Base-by-base conservation (phyloP, 2,113 vertebrate species). In the Amblyornis subalaris region DNA sequence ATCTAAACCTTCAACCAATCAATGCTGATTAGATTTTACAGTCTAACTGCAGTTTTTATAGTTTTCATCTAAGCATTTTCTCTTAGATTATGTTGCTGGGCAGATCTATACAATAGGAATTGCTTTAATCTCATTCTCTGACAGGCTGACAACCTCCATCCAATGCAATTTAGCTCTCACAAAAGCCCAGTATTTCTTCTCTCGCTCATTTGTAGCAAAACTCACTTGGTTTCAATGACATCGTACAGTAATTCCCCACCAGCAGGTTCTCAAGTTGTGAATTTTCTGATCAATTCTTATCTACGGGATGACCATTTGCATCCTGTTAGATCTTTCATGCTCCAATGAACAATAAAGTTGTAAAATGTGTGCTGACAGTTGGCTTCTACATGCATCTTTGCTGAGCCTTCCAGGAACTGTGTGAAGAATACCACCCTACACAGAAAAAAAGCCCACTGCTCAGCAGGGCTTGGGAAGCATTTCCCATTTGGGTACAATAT, bases 71-170 rank as follows among this genome's bases (percentile, higher is more conserved):
- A 88, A 96, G 77, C 79, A 93, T 96, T 97, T 97, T 97, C 93
- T 95, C 94, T 74, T 90, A 80, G 74, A 93, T 96, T 97, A 97
- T 95, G 84, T 91, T 94, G 95, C 93, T 96, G 89, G 72, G 92
- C 91, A 97, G 96, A 97, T 97, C 97, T 96, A 97, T 98, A 97
- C 93, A 85, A 87, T 91, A 97, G 82, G 69, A 97, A 96, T 96
- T 96, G 84, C 79, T 98, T 97, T 98, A 97, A 97, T 97, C 92
- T 97, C 89, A 91, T 97, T 96, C 96, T 91, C 74, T 85, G 96
- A 89, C 95, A 95, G 77, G 76, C 55, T 94, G 89, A 93, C 78
- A 96, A 90, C 86, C 31, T 87, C 86, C 67, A 82, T 74, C 60
- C 91, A 96, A 95, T 94, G 65, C 79, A 97, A 95, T 95, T 96